Base-by-base conservation (phyloP, 37 sponge, comb jelly and placozoan genomes). In the Agelas oroides region DNA sequence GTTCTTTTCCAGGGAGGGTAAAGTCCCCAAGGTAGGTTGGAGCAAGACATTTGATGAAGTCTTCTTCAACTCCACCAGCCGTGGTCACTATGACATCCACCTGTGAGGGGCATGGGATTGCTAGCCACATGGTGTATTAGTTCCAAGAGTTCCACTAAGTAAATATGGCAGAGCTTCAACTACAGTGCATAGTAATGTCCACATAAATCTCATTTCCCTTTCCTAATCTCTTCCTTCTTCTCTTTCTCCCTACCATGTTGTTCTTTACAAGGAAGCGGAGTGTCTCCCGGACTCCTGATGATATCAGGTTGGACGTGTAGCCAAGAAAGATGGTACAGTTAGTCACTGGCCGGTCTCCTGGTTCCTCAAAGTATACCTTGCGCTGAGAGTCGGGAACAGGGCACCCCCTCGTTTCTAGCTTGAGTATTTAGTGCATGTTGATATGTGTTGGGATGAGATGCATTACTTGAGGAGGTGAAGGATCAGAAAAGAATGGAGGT, bases 291-390 rank as follows among this genome's bases (percentile, higher is more conserved):
- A 90, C 67, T 0, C 99, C 99, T 63, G 90, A 93, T 0, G 97
- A 94, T 13, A 99, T 99, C 71, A 97, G 65, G 69, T 99, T 99
- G 67, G 95, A 94, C 0, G 99, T 99, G 65, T 92, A 99, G 59
- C 99, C 99, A n/a, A 99, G 92, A 63, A 99, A 99, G 3, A 99
- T 89, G 27, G 99, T 96, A 67, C 99, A 99, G 87, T 95, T 96
- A 0, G 90, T 87, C 5, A 90, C 61, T 0, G 89, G 85, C 25
- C 94, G 60, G 73, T 89, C 86, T 17, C 75, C 89, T 2, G 88
- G 81, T 0, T 83, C 93, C 0, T 54, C 25, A 5, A 89, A 53
- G n/a, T 40, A 36, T 28, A 74, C 75, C 70, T 90, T 85, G 61
- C 73, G 56, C 28, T 73, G 76, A 40, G 54, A 88, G 34, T 80